Evolutionary conservation across 2,888 invertebrate species (phyloP), one percentile per base, ranked within the genome.

Genomic region (Magallana nippona): DNA sequence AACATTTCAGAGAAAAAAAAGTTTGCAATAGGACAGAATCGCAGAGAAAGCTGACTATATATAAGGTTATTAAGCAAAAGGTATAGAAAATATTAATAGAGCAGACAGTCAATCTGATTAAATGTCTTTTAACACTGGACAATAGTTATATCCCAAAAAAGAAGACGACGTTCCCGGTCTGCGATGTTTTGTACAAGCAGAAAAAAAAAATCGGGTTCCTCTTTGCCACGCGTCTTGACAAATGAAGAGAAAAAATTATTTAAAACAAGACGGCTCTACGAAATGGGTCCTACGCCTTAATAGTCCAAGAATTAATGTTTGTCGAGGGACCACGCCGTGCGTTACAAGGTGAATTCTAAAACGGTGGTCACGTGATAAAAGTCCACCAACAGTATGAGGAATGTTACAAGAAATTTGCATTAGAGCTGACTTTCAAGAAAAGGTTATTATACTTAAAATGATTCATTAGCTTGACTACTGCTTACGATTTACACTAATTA

Each of bases 1-100:
- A 71, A 71, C 22, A 71, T 27, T 15, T 32, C 27, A 27, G 15
- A 44, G 44, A 44, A 8, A 44, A 44, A 44, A 32, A 71, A 62
- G 62, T 62, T 62, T 62, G 71, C 71, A 71, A 32, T 27, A 71
- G 27, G 32, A 71, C 71, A 71, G 71, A 71, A 27, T 32, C 71
- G 71, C 71, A 71, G 19, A 60, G n/a, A 19, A 62, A 71, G 71
- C 71, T 71, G 71, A 71, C 71, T 71, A 71, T 27, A 71, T 10
- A 27, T 27, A 15, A 71, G 71, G 27, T 71, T 71, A 71, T 71
- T 71, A 71, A 71, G 71, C 71, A 71, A 71, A 11, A 71, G 71
- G 27, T 71, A 71, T 71, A 71, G 71, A 71, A 27, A 71, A 71
- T 71, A 71, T 71, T 71, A 71, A 71, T 71, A 71, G 71, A 71